Conservation (phyloP, 1,140 invertebrate genomes). For the Solenopsis fugax region DNA sequence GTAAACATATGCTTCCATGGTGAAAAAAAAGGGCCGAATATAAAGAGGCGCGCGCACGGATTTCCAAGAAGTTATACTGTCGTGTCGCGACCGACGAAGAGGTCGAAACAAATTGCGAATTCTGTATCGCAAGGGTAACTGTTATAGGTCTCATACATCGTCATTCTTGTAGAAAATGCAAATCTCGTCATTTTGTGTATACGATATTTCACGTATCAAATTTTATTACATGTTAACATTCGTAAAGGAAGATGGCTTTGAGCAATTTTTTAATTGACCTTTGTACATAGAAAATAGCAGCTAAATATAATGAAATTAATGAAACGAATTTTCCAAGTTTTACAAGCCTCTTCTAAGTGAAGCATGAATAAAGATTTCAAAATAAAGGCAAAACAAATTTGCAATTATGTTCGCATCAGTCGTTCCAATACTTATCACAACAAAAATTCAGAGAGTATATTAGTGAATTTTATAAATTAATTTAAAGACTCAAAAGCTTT, state of each 20-base stretch:
- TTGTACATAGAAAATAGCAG: background rate
- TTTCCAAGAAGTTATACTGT: background rate
- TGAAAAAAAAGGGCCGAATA: background rate
- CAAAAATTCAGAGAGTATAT: background rate
- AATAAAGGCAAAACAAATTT: slow-evolving; percentile 14
- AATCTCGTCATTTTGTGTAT: background rate
- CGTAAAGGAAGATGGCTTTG: background rate
- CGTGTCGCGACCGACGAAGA: background rate
- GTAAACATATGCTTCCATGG: slow-evolving; percentile 51
- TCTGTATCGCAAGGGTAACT: background rate
- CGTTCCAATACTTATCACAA: background rate
- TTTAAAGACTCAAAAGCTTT: background rate
- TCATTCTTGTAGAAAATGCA: background rate
- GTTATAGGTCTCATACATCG: background rate
- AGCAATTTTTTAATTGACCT: background rate
- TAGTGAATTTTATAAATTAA: background rate
- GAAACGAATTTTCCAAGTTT: slow-evolving; percentile 1
- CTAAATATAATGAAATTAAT: slow-evolving; percentile 10
- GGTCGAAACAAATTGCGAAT: background rate
- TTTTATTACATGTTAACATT: background rate
- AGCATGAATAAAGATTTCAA: background rate
- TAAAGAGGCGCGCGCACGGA: background rate
- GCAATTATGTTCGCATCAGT: background rate
- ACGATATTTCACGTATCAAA: background rate
- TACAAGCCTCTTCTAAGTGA: background rate